phyloP scores from a whole-genome alignment of 1,140 invertebrate genomes.

The Drosophila navojoa region DNA sequence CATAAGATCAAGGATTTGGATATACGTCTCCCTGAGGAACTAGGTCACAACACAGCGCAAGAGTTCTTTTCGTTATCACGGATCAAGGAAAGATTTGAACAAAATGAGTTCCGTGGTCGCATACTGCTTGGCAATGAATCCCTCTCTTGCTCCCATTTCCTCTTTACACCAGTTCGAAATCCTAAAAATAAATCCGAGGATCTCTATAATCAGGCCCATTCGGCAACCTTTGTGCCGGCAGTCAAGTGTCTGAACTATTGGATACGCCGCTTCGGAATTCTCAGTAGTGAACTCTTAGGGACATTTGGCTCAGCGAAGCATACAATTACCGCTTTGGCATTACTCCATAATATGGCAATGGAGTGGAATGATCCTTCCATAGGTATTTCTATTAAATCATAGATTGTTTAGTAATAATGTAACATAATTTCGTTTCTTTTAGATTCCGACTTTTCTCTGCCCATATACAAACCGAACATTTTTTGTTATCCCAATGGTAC shows the following conservation, averaged over 20 bases:
- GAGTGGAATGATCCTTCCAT: slow-evolving; percentile 69
- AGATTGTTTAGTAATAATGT: not conserved
- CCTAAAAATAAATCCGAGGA: slow-evolving; percentile 56
- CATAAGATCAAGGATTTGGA: slow-evolving; percentile 73
- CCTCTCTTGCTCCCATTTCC: slow-evolving; percentile 54
- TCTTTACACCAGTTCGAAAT: slow-evolving; percentile 64
- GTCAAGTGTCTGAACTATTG: slow-evolving; percentile 57
- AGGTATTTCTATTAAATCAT: slow-evolving; percentile 4
- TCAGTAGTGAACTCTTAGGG: slow-evolving; percentile 49
- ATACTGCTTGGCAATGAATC: slow-evolving; percentile 64
- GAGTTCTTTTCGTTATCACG: slow-evolving; percentile 63
- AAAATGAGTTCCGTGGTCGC: slow-evolving; percentile 76
- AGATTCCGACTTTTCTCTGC: slow-evolving; percentile 48
- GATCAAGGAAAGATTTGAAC: slow-evolving; percentile 74
- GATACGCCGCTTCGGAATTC: slow-evolving; percentile 61
- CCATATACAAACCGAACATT: slow-evolving; percentile 43
- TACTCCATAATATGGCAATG: slow-evolving; percentile 78
- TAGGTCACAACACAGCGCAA: slow-evolving; percentile 27
- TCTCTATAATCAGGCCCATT: slow-evolving; percentile 66
- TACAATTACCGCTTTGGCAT: slow-evolving; percentile 65
- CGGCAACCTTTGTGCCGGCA: slow-evolving; percentile 60
- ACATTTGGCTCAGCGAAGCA: slow-evolving; percentile 61
- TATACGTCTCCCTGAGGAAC: slow-evolving; percentile 56
- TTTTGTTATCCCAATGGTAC: slow-evolving; percentile 14
- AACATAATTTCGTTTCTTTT: not conserved